Conservation (phyloP, 2,797 vertebrate genomes). For the Lemur catta region DNA sequence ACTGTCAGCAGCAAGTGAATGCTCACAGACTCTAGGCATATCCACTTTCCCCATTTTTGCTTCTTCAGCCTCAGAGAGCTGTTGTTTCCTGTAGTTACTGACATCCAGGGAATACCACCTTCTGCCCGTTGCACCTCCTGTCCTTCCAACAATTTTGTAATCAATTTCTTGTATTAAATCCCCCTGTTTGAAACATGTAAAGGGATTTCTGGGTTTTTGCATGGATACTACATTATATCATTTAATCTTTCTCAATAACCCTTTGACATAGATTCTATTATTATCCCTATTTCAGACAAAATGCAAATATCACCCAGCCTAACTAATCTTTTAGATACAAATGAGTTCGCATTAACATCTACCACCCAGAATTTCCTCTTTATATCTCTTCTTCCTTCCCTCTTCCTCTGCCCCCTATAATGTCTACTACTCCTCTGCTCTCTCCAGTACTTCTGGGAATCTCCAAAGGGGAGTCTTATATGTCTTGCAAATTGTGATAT, state of each 20-base stretch:
- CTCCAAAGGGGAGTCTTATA: neutral
- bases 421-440: neutral
- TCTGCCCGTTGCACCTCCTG: neutral
- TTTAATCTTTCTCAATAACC: neutral
- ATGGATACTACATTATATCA: neutral
- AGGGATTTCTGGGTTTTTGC: neutral
- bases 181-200: neutral
- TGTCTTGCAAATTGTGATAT: neutral
- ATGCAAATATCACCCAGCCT: neutral
- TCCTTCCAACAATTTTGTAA: neutral
- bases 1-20: neutral
- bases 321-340: neutral
- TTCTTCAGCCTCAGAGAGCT: neutral
- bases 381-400: neutral
- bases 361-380: neutral
- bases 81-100: neutral
- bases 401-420: neutral
- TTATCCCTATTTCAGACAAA: neutral
- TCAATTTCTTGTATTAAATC: neutral
- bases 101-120: neutral
- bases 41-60: neutral
- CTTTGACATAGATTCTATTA: neutral
- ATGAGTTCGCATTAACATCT: neutral
- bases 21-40: neutral
- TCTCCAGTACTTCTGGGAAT: neutral